Evolutionary conservation across 2,888 invertebrate genomes (phyloP), one percentile per base, ranked within the genome.

Genomic region (Melanotus villosus): DNA sequence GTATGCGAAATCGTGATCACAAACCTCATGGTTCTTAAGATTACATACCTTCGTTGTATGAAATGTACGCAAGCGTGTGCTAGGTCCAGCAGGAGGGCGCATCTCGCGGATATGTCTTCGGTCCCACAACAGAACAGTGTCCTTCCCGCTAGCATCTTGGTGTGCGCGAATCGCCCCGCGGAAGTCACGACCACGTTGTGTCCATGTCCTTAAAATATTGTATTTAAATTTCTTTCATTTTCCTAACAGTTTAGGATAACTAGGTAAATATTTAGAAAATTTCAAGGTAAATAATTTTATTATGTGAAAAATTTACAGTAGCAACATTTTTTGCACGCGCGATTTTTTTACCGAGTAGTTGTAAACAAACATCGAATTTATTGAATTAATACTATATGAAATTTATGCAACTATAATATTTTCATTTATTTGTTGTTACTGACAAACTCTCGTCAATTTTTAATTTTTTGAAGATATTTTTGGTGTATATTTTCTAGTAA

Each of bases 21-120:
- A 60, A 47, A 32, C 50, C 21, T 36, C 60, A 59, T 54, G 50
- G 47, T 65, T n/a, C 59, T 65, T 38, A 38, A 62, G 66, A 62
- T 58, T 64, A n/a, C n/a, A n/a, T 67, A 63, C 68, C 59, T 45
- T 19, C 26, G 14, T 58, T 54, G 62, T 67, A 63, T 57, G 50
- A 68, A 68, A 52, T 63, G 67, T 67, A 70, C 71, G 71, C 71
- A 71, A 71, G 71, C 71, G 71, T 71, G 65, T 57, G 47, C 45
- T 56, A 16, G 45, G 60, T 68, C 71, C 71, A 71, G 71, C 71
- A 71, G 71, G 68, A 71, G 71, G 71, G 71, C 71, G 70, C 70
- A 70, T 70, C 70, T 62, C 65, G 57, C 56, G 43, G 71, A 71
- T 71, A 60, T 68, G 60, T 68, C 67, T 68, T 71, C 68, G 52